Conservation (phyloP, 2,888 invertebrate species). For the Tyria jacobaeae region DNA sequence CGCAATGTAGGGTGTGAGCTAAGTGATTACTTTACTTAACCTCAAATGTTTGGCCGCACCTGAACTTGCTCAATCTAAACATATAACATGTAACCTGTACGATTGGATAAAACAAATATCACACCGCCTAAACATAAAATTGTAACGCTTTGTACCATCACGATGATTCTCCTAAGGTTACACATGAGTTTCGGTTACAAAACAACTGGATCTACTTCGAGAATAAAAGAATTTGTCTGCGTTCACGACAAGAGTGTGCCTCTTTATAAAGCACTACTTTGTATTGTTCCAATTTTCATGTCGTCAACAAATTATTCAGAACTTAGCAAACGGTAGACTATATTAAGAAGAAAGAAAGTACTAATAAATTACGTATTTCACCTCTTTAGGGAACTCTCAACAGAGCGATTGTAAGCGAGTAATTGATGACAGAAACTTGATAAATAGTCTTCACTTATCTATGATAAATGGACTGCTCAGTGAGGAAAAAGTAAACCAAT, state of each 20-base stretch:
- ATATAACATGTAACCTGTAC: too few relatives aligned
- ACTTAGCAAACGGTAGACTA: not conserved
- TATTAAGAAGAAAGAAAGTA: constrained; percentile 18
- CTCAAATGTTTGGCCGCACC: too few relatives aligned
- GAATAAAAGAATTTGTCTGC: not conserved
- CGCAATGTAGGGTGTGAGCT: too few relatives aligned
- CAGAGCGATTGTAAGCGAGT: constrained; percentile 31
- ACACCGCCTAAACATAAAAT: too few relatives aligned
- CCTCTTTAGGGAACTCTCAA: constrained; percentile 14
- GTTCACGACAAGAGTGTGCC: not conserved
- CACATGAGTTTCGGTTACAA: not conserved
- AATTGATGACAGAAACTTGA: constrained; percentile 38
- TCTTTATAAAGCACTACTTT: not conserved
- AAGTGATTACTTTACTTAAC: too few relatives aligned
- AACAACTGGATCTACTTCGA: not conserved
- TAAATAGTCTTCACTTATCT: constrained; percentile 43
- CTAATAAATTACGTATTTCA: constrained; percentile 5
- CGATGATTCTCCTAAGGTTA: not conserved
- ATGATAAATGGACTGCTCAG: constrained; percentile 41
- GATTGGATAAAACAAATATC: too few relatives aligned
- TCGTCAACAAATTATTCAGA: not conserved
- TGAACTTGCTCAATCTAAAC: too few relatives aligned
- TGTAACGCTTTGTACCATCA: too few relatives aligned
- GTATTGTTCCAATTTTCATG: not conserved
- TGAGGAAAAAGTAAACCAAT: constrained; percentile 35